These are phyloP conservation scores for Oceanites oceanicus DNA, from an alignment of 2,113 vertebrate genomes.

Conservation along the genomic window DNA sequence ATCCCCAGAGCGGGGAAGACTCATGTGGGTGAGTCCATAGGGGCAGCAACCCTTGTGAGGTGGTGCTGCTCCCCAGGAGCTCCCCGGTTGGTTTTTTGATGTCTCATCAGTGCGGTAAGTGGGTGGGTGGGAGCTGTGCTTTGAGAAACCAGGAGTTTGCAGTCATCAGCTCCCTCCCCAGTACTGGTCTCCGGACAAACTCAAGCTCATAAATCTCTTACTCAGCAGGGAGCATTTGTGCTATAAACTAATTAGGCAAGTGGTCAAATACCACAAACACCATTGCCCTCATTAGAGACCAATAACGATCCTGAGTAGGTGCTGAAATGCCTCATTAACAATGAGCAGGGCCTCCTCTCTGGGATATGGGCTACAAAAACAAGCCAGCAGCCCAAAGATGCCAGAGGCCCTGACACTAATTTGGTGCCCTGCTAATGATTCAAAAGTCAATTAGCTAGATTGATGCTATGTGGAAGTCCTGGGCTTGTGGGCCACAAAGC, in stretches of 20 bases:
- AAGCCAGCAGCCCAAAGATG: background rate
- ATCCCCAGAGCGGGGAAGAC: background rate
- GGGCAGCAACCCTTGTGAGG: background rate
- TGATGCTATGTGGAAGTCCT: rapidly evolving
- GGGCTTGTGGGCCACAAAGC: background rate
- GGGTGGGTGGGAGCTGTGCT: background rate
- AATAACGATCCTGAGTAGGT: background rate
- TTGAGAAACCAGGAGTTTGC: background rate
- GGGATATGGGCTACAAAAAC: background rate
- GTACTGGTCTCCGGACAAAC: background rate
- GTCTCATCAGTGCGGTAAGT: background rate
- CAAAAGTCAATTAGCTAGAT: background rate
- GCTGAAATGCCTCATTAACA: conserved; percentile 6
- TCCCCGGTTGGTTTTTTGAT: background rate
- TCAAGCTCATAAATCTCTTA: background rate
- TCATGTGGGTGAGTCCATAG: rapidly evolving
- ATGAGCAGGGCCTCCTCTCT: background rate
- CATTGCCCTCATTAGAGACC: conserved; percentile 15
- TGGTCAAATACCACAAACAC: background rate
- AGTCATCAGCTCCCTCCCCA: background rate
- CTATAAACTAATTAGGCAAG: conserved; percentile 3
- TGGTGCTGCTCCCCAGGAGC: background rate
- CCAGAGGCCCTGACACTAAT: background rate
- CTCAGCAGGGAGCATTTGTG: background rate
- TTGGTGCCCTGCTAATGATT: background rate